Conservation (phyloP, 2,113 vertebrate species). For the Himantopus leucocephalus region DNA sequence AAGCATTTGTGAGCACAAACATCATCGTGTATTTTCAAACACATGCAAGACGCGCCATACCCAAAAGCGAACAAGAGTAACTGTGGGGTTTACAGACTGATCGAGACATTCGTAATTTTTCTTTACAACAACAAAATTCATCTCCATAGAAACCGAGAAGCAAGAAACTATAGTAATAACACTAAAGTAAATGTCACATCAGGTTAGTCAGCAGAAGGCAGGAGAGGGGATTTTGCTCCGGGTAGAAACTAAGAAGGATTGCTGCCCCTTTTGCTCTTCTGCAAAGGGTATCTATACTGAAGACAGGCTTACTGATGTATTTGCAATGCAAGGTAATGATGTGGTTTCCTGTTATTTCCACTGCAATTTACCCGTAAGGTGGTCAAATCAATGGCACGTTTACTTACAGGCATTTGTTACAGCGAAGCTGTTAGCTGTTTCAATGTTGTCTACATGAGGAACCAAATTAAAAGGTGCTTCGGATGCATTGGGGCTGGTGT, state of each 20-base stretch:
- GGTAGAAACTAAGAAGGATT: constrained; percentile 20
- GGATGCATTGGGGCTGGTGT: constrained; percentile 97
- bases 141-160: constrained; percentile 55
- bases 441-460: constrained; percentile 98
- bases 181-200: constrained; percentile 65
- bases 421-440: constrained; percentile 99
- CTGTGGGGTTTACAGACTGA: neutral
- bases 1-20: constrained; percentile 35
- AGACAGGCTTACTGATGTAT: neutral
- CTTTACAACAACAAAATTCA: constrained; percentile 64
- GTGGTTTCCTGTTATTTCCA: neutral
- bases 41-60: neutral
- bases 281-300: neutral
- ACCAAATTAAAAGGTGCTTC: constrained; percentile 99
- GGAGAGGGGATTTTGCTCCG: constrained; percentile 13
- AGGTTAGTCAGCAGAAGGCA: constrained; percentile 63
- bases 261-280: constrained; percentile 17
- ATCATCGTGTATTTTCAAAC: constrained; percentile 24
- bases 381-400: constrained; percentile 4
- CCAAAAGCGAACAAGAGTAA: constrained; percentile 19
- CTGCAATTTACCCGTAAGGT: constrained; percentile 46
- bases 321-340: neutral
- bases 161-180: constrained; percentile 57
- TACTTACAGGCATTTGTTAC: constrained; percentile 99
- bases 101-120: constrained; percentile 7